These are phyloP conservation scores for Pygoscelis antarcticus DNA, from an alignment of 2,113 vertebrate species.

Conservation along the genomic window DNA sequence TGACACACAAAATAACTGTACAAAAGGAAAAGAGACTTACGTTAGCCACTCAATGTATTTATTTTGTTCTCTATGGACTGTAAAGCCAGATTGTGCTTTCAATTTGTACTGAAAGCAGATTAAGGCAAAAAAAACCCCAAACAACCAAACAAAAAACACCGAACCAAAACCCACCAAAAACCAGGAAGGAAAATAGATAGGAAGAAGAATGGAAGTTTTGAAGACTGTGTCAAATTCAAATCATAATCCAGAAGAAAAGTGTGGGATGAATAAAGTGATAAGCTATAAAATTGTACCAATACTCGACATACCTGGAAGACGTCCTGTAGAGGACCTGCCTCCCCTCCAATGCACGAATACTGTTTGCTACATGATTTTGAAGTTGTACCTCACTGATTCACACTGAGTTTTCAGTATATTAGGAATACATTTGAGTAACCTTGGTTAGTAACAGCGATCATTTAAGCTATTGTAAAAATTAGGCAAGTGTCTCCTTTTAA, in stretches of 20 bases:
- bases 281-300: not conserved
- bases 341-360: rapidly evolving
- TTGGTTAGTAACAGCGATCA: not conserved
- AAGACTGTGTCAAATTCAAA: not conserved
- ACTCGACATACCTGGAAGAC: not conserved
- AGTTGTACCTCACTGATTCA: not conserved
- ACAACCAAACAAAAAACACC: too few relatives aligned
- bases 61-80: not conserved
- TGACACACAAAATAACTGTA: not conserved
- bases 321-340: not conserved
- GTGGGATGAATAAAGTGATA: not conserved
- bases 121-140: not conserved
- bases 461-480: not conserved
- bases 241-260: not conserved
- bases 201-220: not conserved
- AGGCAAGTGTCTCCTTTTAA: not conserved
- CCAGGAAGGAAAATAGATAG: not conserved
- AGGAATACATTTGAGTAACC: not conserved
- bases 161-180: too few relatives aligned
- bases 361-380: not conserved
- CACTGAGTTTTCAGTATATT: not conserved
- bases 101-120: not conserved
- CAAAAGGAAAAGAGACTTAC: not conserved
- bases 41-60: not conserved
- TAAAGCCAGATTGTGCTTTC: not conserved